Conservation (phyloP, 2,113 vertebrate genomes). For the Lagopus muta region DNA sequence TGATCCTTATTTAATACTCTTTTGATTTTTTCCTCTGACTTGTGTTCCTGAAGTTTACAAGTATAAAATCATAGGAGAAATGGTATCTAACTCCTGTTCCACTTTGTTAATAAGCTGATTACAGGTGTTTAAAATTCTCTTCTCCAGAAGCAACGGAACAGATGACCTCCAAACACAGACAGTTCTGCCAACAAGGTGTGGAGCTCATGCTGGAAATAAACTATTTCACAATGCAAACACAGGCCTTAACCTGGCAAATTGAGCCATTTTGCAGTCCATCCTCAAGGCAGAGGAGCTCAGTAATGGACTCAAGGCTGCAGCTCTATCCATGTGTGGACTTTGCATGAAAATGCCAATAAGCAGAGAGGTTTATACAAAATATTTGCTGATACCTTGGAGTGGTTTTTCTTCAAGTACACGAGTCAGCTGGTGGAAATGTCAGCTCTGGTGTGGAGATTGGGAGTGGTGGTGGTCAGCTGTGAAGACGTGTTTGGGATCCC, state of each 20-base stretch:
- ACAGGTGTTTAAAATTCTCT: constrained; percentile 61
- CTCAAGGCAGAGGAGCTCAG: neutral
- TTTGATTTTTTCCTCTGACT: constrained; percentile 55
- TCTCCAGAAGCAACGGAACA: constrained; percentile 43
- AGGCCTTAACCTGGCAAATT: neutral
- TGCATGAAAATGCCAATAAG: neutral
- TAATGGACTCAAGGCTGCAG: neutral
- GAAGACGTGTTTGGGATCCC: neutral
- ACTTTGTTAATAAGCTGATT: constrained; percentile 64
- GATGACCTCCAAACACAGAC: constrained; percentile 29
- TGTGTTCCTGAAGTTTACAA: constrained; percentile 42
- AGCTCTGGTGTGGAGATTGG: neutral
- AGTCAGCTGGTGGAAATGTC: neutral
- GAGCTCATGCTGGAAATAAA: constrained; percentile 24
- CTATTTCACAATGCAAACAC: constrained; percentile 18
- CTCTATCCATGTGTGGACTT: neutral
- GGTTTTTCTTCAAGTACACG: neutral
- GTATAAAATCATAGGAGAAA: constrained; percentile 57
- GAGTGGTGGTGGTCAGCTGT: rapidly evolving
- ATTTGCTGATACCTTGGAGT: neutral
- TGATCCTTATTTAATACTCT: constrained; percentile 52
- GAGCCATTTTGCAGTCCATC: neutral
- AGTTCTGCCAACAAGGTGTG: constrained; percentile 27
- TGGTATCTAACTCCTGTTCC: constrained; percentile 54
- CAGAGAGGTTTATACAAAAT: neutral